Conservation (phyloP, 2,888 invertebrate species). For the Leptinotarsa tumamoca region DNA sequence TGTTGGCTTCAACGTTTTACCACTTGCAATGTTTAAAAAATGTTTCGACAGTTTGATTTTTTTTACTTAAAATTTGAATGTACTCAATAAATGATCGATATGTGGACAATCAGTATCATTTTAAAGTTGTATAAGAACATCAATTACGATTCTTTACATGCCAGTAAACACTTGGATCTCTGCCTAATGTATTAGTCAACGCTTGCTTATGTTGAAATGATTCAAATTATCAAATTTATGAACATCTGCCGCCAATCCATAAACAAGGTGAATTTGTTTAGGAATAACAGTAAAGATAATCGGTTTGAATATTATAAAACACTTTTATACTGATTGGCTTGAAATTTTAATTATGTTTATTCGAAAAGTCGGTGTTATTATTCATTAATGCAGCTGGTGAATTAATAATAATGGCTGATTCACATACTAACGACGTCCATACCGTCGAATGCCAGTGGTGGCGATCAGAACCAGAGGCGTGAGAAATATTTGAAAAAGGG, state of each 20-base stretch:
- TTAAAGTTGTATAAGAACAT: not conserved
- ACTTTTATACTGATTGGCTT: too few species aligned
- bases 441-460: too few species aligned
- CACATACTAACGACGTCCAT: too few species aligned
- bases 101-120: not conserved
- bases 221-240: slow-evolving; percentile 3
- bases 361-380: too few species aligned
- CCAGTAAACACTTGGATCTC: not conserved
- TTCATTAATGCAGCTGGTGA: too few species aligned
- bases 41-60: not conserved
- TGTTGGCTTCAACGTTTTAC: not conserved
- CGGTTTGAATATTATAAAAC: too few species aligned
- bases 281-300: too few species aligned
- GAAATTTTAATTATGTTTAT: too few species aligned
- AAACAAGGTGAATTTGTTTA: too few species aligned
- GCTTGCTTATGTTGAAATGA: not conserved
- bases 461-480: too few species aligned
- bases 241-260: not conserved
- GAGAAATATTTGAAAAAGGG: too few species aligned
- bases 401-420: too few species aligned
- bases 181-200: slow-evolving; percentile 11
- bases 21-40: not conserved
- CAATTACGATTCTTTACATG: not conserved
- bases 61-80: not conserved
- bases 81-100: not conserved